These are phyloP conservation scores for Ivindomyrus marchei DNA, from an alignment of 2,113 vertebrate species.

Conservation along the genomic window DNA sequence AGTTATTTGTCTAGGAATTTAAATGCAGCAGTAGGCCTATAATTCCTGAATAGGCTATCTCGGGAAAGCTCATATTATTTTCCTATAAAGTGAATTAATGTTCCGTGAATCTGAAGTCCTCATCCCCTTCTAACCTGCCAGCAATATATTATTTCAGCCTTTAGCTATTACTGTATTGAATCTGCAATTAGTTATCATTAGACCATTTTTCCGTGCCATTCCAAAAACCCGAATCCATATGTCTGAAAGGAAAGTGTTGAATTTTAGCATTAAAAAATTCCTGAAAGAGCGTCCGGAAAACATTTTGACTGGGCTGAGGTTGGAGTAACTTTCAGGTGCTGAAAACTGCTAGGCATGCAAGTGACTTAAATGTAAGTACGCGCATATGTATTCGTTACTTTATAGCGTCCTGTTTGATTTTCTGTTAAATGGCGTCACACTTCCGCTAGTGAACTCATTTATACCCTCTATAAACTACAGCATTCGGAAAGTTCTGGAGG, in stretches of 20 bases:
- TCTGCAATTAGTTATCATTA: slow-evolving; percentile 13
- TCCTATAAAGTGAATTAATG: background rate
- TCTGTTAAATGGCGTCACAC: background rate
- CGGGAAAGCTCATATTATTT: background rate
- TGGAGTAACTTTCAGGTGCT: background rate
- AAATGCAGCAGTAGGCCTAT: background rate
- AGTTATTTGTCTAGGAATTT: background rate
- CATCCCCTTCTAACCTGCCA: background rate
- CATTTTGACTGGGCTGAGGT: background rate
- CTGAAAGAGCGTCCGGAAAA: background rate
- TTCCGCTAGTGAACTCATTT: background rate
- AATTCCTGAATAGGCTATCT: background rate
- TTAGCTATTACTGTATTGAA: slow-evolving; percentile 5
- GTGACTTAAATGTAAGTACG: background rate
- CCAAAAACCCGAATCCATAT: background rate
- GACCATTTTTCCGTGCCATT: background rate
- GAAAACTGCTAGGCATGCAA: background rate
- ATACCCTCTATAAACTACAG: background rate
- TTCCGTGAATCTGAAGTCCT: background rate
- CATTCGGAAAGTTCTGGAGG: background rate
- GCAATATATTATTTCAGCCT: background rate
- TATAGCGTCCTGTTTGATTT: background rate
- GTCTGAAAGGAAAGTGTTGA: background rate
- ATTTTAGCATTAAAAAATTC: background rate
- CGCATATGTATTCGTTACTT: background rate